These are phyloP conservation scores for Falco punctatus DNA, from an alignment of 2,113 vertebrate species.

Conservation along the genomic window DNA sequence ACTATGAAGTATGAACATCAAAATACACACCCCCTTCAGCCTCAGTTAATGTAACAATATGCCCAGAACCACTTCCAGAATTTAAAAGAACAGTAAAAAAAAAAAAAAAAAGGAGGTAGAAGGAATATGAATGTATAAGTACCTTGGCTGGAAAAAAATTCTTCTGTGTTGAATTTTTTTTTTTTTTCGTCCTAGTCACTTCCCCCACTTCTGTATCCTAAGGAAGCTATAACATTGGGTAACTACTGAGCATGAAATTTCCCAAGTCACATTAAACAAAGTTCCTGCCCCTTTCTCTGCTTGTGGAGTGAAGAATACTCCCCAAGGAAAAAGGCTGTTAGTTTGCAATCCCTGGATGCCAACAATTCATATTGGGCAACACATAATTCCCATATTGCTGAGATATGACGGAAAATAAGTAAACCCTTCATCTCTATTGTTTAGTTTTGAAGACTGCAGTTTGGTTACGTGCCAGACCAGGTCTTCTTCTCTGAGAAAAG, in stretches of 20 bases:
- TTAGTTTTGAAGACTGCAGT: background rate
- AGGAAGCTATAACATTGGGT: background rate
- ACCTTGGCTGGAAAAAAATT: background rate
- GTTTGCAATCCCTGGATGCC: background rate
- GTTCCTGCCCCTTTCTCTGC: background rate
- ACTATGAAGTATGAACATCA: background rate
- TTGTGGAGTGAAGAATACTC: background rate
- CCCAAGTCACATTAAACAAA: background rate
- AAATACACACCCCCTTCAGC: background rate
- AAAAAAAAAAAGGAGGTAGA: background rate
- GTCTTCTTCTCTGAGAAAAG: background rate
- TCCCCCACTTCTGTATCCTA: background rate
- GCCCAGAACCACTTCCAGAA: background rate
- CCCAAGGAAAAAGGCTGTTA: background rate
- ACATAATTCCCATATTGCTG: background rate
- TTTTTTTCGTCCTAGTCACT: background rate
- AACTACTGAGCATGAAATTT: background rate
- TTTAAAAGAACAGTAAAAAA: background rate
- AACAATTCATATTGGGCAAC: background rate
- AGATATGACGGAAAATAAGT: background rate
- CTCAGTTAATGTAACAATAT: background rate
- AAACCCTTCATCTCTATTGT: background rate
- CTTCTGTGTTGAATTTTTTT: background rate
- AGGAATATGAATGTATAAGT: background rate
- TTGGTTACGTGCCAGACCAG: background rate